These are phyloP conservation scores for Sinocyclocheilus rhinocerous DNA, from an alignment of 2,113 vertebrate genomes.

Conservation along the genomic window DNA sequence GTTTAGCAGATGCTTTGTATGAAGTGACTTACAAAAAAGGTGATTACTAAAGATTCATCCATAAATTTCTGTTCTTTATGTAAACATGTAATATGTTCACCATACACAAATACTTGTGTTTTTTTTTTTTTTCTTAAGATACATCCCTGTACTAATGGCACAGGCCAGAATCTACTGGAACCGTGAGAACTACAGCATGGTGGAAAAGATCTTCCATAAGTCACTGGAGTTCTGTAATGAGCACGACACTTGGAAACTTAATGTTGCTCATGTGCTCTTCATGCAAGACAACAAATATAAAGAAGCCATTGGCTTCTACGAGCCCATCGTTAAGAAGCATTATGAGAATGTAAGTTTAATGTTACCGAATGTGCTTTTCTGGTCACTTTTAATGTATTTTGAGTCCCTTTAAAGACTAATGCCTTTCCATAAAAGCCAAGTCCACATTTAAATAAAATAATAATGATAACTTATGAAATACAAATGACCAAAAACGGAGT, in stretches of 20 bases:
- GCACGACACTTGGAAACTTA: constrained; percentile 92
- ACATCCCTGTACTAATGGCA: constrained; percentile 91
- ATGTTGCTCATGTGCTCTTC: constrained; percentile 94
- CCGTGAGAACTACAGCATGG: constrained; percentile 90
- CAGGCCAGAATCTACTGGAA: constrained; percentile 98
- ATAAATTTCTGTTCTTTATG: neutral
- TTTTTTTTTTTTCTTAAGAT: constrained; percentile 66
- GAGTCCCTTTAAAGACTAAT: too few relatives aligned
- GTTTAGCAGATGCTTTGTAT: neutral
- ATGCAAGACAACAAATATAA: constrained; percentile 97
- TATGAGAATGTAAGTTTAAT: constrained; percentile 81
- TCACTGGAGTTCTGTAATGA: constrained; percentile 92
- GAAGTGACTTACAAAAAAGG: neutral
- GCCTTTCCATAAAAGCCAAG: too few relatives aligned
- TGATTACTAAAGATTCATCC: neutral
- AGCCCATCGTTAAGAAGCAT: constrained; percentile 95
- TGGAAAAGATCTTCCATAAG: constrained; percentile 95
- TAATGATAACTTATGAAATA: too few relatives aligned
- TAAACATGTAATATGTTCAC: neutral
- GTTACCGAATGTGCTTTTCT: too few relatives aligned
- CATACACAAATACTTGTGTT: neutral
- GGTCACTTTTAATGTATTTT: too few relatives aligned
- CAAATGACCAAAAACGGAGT: neutral
- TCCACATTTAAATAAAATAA: too few relatives aligned
- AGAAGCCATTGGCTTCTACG: constrained; percentile 93